Percentiles rank a stretch among this genome's conserved stretches.
These are phyloP conservation scores for Xylocampa areola DNA, from an alignment of 2,888 invertebrate genomes.

Conservation along the genomic window DNA sequence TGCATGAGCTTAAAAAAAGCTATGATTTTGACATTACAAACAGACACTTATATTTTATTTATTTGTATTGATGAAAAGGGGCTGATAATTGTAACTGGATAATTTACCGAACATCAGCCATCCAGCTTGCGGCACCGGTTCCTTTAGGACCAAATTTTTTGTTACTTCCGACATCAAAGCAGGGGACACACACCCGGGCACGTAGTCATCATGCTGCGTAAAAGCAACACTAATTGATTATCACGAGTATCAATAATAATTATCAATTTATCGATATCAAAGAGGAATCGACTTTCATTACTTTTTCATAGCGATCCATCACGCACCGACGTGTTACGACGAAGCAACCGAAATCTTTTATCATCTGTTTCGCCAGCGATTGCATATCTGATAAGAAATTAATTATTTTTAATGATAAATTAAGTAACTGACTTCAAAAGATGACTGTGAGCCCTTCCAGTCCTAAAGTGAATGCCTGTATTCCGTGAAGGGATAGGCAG, in stretches of 20 bases:
- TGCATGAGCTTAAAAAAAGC: no score
- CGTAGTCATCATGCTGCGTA: slow-evolving; percentile 78
- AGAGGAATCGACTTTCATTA: slow-evolving; percentile 45
- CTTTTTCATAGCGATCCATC: slow-evolving; percentile 83
- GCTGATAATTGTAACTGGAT: background rate
- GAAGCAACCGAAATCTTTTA: slow-evolving; percentile 79
- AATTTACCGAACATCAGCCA: slow-evolving; percentile 84
- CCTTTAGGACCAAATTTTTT: slow-evolving; percentile 70
- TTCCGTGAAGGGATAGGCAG: no score
- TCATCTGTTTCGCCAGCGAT: slow-evolving; percentile 72
- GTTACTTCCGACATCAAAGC: slow-evolving; percentile 79
- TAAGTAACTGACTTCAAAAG: no score
- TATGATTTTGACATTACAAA: no score
- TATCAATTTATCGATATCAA: background rate
- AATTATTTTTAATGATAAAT: background rate
- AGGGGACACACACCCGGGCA: slow-evolving; percentile 75
- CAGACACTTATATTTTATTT: no score
- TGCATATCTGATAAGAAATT: slow-evolving; percentile 69
- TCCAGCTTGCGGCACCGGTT: slow-evolving; percentile 77
- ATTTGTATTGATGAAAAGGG: no score
- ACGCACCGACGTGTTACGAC: slow-evolving; percentile 81
- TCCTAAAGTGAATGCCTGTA: no score
- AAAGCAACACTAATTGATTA: slow-evolving; percentile 19
- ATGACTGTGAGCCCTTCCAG: no score
- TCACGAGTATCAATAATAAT: background rate